Conservation (phyloP, 2,888 invertebrate species). For the Polymixis flavicincta region DNA sequence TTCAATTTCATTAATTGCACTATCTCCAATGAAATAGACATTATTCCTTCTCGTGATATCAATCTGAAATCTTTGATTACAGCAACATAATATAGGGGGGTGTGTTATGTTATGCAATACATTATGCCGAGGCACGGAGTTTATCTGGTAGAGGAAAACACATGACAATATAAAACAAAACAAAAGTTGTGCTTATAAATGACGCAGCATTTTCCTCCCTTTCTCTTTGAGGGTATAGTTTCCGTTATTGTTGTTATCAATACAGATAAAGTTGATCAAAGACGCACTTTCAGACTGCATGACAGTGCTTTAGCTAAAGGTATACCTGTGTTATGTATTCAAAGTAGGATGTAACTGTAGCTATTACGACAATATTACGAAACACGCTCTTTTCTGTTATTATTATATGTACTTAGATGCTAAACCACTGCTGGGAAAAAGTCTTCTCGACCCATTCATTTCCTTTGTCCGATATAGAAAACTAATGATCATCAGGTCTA, state of each 20-base stretch:
- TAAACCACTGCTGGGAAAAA: neutral
- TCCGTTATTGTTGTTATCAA: constrained; percentile 42
- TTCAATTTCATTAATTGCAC: constrained; percentile 4
- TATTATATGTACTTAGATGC: too few relatives aligned
- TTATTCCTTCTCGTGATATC: constrained; percentile 17
- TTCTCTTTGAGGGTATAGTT: constrained; percentile 33
- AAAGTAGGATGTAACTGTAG: neutral
- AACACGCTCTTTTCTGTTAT: neutral
- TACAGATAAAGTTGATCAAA: constrained; percentile 40
- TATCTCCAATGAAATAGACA: neutral
- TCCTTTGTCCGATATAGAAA: neutral
- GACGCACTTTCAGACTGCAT: constrained; percentile 1
- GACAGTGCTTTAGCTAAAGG: neutral
- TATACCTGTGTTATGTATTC: neutral
- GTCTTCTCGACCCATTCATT: neutral
- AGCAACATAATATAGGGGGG: constrained; percentile 12
- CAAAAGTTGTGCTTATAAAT: constrained; percentile 46
- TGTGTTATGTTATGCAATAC: constrained; percentile 29
- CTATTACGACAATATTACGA: neutral
- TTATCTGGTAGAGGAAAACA: constrained; percentile 44
- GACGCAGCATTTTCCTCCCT: constrained; percentile 39
- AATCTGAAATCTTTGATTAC: constrained; percentile 11
- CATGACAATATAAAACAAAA: constrained; percentile 55
- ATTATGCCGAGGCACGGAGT: constrained; percentile 25
- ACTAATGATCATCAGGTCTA: neutral